These are phyloP conservation scores for Sula dactylatra DNA, from an alignment of 2,113 vertebrate species.

Conservation along the genomic window DNA sequence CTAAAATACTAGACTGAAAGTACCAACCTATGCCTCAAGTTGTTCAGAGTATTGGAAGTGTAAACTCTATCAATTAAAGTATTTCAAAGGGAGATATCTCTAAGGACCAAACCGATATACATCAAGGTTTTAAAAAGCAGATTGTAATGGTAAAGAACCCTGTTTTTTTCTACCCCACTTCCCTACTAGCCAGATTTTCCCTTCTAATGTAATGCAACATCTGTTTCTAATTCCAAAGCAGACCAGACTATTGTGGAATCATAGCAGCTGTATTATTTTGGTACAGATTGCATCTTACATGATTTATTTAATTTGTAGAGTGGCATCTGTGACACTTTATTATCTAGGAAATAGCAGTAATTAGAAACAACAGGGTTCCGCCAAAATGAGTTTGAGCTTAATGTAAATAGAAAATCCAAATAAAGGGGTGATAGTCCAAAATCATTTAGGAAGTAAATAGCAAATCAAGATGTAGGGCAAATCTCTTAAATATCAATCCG, in stretches of 20 bases:
- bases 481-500: not conserved
- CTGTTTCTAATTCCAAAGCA: conserved; percentile 17
- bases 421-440: not conserved
- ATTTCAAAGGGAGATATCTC: not conserved
- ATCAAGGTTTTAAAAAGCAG: not conserved
- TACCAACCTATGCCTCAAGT: not conserved
- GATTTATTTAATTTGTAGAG: not conserved
- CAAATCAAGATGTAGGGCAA: not conserved
- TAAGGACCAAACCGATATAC: not conserved
- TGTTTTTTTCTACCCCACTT: not conserved
- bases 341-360: not conserved
- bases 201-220: not conserved
- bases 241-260: not conserved
- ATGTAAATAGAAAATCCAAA: not conserved
- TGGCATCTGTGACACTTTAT: not conserved
- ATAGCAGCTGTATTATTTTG: not conserved
- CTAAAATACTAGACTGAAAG: not conserved
- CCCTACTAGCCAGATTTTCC: not conserved
- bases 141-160: not conserved
- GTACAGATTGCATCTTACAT: not conserved
- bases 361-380: not conserved
- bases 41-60: not conserved
- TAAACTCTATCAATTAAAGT: not conserved
- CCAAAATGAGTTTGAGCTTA: not conserved
- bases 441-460: not conserved